Base-by-base conservation (phyloP, 2,888 invertebrate species). In the Drosophila falleni region DNA sequence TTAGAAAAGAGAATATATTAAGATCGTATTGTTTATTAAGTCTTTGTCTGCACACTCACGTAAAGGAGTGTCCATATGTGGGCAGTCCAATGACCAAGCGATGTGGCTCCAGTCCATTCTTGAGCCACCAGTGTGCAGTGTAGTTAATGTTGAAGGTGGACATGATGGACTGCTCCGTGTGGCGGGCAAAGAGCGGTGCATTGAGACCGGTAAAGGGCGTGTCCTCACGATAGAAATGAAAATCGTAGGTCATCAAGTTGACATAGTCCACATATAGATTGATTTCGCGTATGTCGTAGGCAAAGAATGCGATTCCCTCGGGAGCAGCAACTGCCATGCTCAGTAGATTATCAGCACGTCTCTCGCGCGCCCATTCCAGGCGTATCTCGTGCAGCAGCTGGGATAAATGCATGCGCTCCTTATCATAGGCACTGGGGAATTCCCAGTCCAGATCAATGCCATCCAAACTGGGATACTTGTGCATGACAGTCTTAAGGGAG, bases 181-280 rank as follows among this genome's bases (percentile, higher is more conserved):
- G 84, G 6, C 94, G 93, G 1, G 94, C 93, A 90, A 94, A 96
- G 3, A 98, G 92, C 0, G 98, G 98, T 0, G 98, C 94, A 92
- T 98, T 98, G 13, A 97, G 93, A 0, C 97, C 96, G 16, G 98
- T 98, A 79, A 97, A 95, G 0, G 98, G 98, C 1, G 96, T 95
- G 71, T 94, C 94, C 90, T 94, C 94, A 5, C 95, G 94, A 89
- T 94, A 98, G 88, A 95, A 96, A 91, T 98, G 97, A 89, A 95
- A 98, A 91, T 98, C 98, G 90, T 98, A 98, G 0, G 96, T 94
- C 98, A 98, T 98, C n/a, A 98, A 90, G 91, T 97, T 97, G 0
- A 97, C 94, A 93, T 95, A 97, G 92, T 98, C 98, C 0, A 96
- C 95, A 90, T 96, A 97, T 94, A 95, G 93, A 80, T 97, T 96